phyloP scores from a whole-genome alignment of 2,113 vertebrate species.

The Myotis lucifugus region DNA sequence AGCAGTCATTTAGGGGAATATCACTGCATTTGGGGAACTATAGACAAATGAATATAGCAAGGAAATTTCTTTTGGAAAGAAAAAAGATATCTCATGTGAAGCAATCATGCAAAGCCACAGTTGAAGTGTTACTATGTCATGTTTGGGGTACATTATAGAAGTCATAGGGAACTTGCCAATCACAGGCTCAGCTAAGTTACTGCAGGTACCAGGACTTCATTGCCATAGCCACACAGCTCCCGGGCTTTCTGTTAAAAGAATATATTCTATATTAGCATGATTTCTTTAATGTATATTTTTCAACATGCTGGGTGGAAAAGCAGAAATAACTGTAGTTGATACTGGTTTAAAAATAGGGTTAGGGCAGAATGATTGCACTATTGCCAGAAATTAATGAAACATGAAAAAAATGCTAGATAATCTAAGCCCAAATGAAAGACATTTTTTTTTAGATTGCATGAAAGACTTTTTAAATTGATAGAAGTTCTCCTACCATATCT shows the following conservation, averaged over 20 bases:
- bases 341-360: background rate
- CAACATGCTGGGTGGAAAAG: background rate
- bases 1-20: background rate
- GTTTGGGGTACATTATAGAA: conserved; percentile 78
- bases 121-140: conserved; percentile 73
- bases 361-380: background rate
- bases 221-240: conserved; percentile 64
- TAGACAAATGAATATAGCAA: conserved; percentile 67
- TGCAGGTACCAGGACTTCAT: conserved; percentile 69
- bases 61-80: conserved; percentile 75
- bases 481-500: background rate
- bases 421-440: background rate
- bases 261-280: conserved; percentile 64
- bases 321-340: background rate
- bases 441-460: too few species aligned
- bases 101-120: conserved; percentile 69
- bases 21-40: background rate
- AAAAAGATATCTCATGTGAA: conserved; percentile 74
- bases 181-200: conserved; percentile 64
- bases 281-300: conserved; percentile 74
- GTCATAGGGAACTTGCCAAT: conserved; percentile 79
- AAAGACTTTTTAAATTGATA: background rate
- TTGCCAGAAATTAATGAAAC: background rate
- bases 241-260: conserved; percentile 74
- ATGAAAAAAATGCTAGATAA: background rate